These are phyloP conservation scores for Montipora capitata DNA, from an alignment of 92 coral and sea anemone genomes.

Conservation along the genomic window DNA sequence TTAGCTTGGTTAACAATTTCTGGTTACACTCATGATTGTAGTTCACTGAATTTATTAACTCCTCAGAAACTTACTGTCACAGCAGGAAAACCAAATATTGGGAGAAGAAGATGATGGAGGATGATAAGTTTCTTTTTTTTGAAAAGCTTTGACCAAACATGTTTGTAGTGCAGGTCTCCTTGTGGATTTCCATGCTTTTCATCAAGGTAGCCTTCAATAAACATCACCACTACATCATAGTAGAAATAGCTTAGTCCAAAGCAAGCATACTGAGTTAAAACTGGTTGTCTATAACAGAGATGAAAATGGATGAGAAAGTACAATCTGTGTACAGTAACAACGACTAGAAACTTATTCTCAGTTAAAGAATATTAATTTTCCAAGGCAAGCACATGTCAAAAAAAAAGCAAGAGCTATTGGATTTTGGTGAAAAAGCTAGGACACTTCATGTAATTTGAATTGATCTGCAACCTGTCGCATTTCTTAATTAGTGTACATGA, in stretches of 20 bases:
- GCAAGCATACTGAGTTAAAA: constrained; percentile 84
- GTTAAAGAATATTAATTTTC: too few species aligned
- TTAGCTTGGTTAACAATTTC: too few species aligned
- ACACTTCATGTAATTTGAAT: too few species aligned
- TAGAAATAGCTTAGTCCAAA: constrained; percentile 95
- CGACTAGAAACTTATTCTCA: too few species aligned
- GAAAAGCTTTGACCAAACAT: constrained; percentile 83
- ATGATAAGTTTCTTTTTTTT: constrained; percentile 85
- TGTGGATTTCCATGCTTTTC: constrained; percentile 76
- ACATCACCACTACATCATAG: constrained; percentile 97
- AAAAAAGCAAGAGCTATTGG: too few species aligned
- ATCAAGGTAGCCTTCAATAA: constrained; percentile 86
- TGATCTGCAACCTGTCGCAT: too few species aligned
- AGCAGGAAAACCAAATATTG: constrained; percentile 91
- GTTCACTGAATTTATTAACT: too few species aligned
- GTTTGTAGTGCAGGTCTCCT: constrained; percentile 10
- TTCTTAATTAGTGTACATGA: too few species aligned
- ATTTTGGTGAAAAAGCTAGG: too few species aligned
- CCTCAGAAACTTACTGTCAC: constrained; percentile 84
- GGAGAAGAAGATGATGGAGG: constrained; percentile 89
- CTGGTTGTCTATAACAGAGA: constrained; percentile 70
- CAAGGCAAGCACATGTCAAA: too few species aligned
- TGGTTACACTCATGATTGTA: not conserved
- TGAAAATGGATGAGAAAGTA: not conserved
- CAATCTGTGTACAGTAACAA: not conserved